Percentiles rank a stretch among this genome's conserved stretches.
phyloP scores from a whole-genome alignment of 2,113 vertebrate species.

The Alligator mississippiensis region DNA sequence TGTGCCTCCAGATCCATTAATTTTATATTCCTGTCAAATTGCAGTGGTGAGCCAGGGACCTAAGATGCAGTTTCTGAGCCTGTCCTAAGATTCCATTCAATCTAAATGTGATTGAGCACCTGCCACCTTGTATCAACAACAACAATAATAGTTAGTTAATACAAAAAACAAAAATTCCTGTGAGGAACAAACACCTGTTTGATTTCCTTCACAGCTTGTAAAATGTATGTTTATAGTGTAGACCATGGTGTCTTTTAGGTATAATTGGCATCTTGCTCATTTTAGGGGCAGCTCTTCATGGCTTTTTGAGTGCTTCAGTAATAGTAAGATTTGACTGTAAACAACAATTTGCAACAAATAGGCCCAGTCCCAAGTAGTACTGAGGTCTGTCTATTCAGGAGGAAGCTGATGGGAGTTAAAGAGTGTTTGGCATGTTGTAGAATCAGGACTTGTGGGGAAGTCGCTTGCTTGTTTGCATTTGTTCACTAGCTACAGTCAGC shows the following conservation, averaged over 20 bases:
- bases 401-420: conserved; percentile 1
- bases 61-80: background rate
- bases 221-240: background rate
- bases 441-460: conserved; percentile 14
- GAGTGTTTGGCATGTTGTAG: conserved; percentile 5
- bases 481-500: conserved; percentile 19
- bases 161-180: background rate
- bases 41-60: background rate
- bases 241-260: background rate
- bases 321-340: background rate
- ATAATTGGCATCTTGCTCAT: background rate
- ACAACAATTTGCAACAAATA: background rate
- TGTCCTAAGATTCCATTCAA: background rate
- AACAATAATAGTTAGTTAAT: background rate
- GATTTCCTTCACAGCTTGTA: background rate
- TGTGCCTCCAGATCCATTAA: background rate
- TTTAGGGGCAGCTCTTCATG: conserved; percentile 16
- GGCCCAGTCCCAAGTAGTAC: background rate
- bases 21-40: background rate
- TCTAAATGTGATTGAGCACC: conserved; percentile 3
- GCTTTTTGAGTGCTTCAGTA: conserved; percentile 4
- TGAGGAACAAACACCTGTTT: too few species aligned
- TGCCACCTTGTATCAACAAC: background rate
- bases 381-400: conserved; percentile 21
- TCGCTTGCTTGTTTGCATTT: background rate